Evolutionary conservation across 2,113 vertebrate species (phyloP).

Genomic region (Sorex fumeus): DNA sequence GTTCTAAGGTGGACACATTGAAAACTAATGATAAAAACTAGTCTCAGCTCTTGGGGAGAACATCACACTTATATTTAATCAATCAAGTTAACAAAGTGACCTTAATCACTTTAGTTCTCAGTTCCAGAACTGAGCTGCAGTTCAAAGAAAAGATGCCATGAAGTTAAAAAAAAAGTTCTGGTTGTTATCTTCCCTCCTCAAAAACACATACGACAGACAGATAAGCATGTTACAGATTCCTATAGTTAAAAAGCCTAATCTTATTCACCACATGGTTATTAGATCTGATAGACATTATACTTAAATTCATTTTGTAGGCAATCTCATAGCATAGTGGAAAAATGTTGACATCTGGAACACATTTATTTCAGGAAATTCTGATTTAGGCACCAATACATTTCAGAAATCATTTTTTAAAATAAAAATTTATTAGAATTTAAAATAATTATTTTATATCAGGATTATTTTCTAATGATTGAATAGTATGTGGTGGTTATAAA

Average conservation of each 20-base stretch:
- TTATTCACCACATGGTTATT: neutral
- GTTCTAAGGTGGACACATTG: neutral
- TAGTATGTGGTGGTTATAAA: neutral
- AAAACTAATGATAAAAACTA: neutral
- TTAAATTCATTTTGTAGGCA: neutral
- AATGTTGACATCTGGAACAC: neutral
- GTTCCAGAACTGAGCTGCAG: accelerated
- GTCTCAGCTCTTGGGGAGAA: neutral
- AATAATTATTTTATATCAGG: neutral
- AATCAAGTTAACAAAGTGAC: neutral
- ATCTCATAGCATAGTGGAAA: neutral
- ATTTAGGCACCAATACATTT: neutral
- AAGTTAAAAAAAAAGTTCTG: neutral
- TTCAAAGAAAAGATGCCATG: neutral
- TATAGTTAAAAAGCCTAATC: neutral
- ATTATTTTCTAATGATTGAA: neutral
- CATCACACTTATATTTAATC: neutral
- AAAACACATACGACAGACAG: neutral
- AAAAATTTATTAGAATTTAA: neutral
- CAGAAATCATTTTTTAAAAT: neutral
- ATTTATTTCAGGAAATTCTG: neutral
- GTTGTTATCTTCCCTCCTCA: neutral
- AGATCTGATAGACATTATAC: neutral
- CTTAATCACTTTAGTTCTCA: too few relatives aligned
- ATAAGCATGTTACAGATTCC: neutral